Evolutionary conservation across 2,113 vertebrate species (phyloP), one percentile per base, ranked within the genome.

Genomic region (Callaeas wilsoni): DNA sequence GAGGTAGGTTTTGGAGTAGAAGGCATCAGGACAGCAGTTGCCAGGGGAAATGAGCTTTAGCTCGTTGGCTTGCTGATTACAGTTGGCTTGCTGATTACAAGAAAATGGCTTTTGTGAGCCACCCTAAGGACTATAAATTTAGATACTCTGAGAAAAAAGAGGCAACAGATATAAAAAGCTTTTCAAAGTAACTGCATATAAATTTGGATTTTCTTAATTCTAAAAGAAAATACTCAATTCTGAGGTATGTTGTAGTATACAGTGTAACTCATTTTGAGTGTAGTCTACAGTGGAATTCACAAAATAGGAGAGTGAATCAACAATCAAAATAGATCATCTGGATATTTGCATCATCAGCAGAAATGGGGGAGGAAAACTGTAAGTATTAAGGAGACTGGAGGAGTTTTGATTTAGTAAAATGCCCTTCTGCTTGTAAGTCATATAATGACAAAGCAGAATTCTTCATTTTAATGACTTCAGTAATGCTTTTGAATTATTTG

Each of bases 401-500:
- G 37, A 78, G n/a, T 26, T 71, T 30, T 63, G 41, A 27, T 19
- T 88, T 91, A 63, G 59, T 80, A 86, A 87, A 95, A 93, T 74
- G 47, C 5, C 12, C 59, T 76, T 37, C 29, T 89, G n/a, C 53
- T 70, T 84, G 7, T 63, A 94, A 96, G 16, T 59, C 30, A 26
- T 64, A 21, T 59, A 86, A 86, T 74, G 59, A 77, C 56, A 74
- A 55, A 35, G 56, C 5, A 1, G 6, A 62, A 46, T 91, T 94
- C 49, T 87, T 76, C 27, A 37, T 88, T 95, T 91, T 90, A 77
- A 70, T 47, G 53, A 57, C 46, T 76, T 9, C 35, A 84, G 32
- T 76, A 95, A 77, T 81, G 75, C 6, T 62, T 87, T 93, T 84
- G 69, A 93, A 80, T 88, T 81, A 68, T 84, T 90, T 96, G 25